Conservation (phyloP, 2,113 vertebrate species). For the Suncus etruscus region DNA sequence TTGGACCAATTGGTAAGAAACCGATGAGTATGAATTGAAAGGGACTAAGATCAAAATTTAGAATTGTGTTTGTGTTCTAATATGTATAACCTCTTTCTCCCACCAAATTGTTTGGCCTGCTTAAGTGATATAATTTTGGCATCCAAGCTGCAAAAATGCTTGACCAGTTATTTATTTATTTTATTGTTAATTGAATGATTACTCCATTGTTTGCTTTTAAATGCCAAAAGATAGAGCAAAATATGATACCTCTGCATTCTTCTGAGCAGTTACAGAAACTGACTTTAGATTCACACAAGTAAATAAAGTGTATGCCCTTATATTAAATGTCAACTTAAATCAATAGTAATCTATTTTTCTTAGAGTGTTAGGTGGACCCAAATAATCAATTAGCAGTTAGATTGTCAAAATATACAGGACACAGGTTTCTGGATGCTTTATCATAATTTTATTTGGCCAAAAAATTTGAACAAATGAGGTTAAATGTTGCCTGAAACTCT, state of each 20-base stretch:
- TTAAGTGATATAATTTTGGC: background rate
- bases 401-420: slow-evolving; percentile 49
- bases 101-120: background rate
- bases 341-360: slow-evolving; percentile 58
- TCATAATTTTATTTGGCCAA: slow-evolving; percentile 58
- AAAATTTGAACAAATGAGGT: slow-evolving; percentile 70
- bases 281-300: slow-evolving; percentile 52
- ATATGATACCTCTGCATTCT: slow-evolving; percentile 22
- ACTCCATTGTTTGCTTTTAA: background rate
- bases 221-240: slow-evolving; percentile 51
- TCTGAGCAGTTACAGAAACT: slow-evolving; percentile 12
- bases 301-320: slow-evolving; percentile 44
- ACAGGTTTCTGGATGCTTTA: slow-evolving; percentile 35
- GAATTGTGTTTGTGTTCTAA: background rate
- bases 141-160: background rate
- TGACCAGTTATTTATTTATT: background rate
- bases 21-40: background rate
- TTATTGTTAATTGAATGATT: slow-evolving; percentile 1
- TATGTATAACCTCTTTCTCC: background rate
- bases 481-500: slow-evolving; percentile 63
- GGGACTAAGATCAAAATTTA: background rate
- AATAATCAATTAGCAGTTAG: slow-evolving; percentile 57
- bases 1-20: background rate
- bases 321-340: slow-evolving; percentile 60
- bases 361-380: background rate